A percentile compares a stretch with the other conserved stretches of the same genome.
Evolutionary conservation across 1,140 invertebrate species (phyloP).

Genomic region (Drosophila insularis): DNA sequence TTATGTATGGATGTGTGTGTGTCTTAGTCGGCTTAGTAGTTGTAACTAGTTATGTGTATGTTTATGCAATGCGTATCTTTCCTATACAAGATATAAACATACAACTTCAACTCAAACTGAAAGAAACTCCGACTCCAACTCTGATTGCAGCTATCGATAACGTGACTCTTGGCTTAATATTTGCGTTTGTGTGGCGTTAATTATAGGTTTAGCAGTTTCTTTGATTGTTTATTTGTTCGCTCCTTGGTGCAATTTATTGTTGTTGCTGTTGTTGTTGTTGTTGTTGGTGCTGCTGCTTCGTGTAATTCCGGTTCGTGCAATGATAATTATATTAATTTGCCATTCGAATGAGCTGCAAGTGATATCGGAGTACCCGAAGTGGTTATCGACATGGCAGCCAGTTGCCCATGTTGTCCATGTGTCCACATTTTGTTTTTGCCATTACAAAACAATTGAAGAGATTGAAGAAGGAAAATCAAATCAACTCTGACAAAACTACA

Average conservation of each 20-base stretch:
- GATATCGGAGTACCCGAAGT: conserved; percentile 52
- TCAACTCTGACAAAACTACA: conserved; percentile 35
- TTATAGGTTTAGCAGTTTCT: conserved; percentile 69
- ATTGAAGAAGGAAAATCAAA: conserved; percentile 73
- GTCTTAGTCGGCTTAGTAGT: not conserved
- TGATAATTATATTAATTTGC: conserved; percentile 81
- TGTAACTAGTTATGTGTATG: conserved; percentile 24
- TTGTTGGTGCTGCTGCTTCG: conserved; percentile 45
- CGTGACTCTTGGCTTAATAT: conserved; percentile 63
- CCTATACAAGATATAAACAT: conserved; percentile 27
- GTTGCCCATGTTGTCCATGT: not conserved
- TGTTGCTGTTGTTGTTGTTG: conserved; percentile 25
- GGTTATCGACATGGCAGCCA: conserved; percentile 51
- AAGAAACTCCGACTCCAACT: conserved; percentile 29
- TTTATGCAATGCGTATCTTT: conserved; percentile 40
- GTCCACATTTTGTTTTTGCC: conserved; percentile 24
- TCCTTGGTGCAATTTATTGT: conserved; percentile 21
- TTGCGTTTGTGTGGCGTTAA: conserved; percentile 80
- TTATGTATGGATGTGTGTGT: not conserved
- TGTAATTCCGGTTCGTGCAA: conserved; percentile 78
- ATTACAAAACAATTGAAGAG: conserved; percentile 77
- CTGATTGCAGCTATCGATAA: conserved; percentile 59
- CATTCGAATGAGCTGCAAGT: conserved; percentile 72
- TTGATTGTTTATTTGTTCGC: conserved; percentile 77
- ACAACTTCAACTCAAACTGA: not conserved